Conservation (phyloP, 2,797 vertebrate genomes). For the Aeoliscus strigatus region DNA sequence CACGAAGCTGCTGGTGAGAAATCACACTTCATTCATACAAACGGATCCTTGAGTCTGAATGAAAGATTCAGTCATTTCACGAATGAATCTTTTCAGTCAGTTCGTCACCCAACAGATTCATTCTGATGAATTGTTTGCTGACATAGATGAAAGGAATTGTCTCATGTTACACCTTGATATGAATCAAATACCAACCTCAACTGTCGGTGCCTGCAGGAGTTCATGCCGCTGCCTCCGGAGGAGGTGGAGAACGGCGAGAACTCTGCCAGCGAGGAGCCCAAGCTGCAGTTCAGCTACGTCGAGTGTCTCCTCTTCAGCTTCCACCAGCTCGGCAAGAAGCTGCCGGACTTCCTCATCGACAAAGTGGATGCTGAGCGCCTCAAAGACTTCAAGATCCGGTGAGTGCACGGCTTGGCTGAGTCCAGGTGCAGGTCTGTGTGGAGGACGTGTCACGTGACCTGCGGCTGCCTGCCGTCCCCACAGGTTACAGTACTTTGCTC, state of each 20-base stretch:
- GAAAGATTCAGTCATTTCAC: no score
- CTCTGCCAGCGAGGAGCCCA: constrained; percentile 86
- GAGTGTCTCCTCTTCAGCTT: constrained; percentile 94
- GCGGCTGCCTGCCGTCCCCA: not conserved
- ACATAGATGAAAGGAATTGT: no score
- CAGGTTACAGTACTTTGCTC: constrained; percentile 96
- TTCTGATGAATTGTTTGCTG: no score
- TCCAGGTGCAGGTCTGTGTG: no score
- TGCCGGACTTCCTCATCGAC: constrained; percentile 93
- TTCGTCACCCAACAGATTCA: no score
- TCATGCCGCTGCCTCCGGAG: constrained; percentile 95
- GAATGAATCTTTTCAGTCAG: no score
- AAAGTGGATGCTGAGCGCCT: constrained; percentile 92
- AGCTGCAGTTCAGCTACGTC: constrained; percentile 96
- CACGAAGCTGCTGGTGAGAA: constrained; percentile 92
- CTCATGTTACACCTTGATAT: no score
- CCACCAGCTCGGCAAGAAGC: constrained; percentile 94
- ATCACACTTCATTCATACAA: not conserved
- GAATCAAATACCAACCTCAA: no score
- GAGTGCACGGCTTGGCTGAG: not conserved
- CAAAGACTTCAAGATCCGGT: constrained; percentile 99
- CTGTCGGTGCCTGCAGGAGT: constrained; percentile 75
- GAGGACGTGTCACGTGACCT: not conserved
- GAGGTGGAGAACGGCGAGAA: constrained; percentile 95
- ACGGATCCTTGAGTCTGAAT: no score